Percentiles rank a stretch among this genome's conserved stretches.
Evolutionary conservation across 2,113 vertebrate species (phyloP).

Genomic region (Mesembrinibis cayennensis): DNA sequence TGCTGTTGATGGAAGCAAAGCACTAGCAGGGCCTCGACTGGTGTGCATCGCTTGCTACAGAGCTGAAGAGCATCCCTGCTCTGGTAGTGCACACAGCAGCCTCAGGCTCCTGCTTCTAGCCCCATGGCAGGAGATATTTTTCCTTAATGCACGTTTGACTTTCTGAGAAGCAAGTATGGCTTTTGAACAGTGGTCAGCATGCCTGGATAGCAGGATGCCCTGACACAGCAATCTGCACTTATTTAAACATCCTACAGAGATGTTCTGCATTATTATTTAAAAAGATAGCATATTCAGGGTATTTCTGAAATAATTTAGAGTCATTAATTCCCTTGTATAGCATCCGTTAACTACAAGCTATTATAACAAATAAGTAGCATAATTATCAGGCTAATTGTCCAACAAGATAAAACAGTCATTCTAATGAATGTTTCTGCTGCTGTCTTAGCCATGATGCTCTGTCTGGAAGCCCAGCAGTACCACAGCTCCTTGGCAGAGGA

Average conservation of each 20-base stretch:
- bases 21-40: rapidly evolving
- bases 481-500: background rate
- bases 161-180: background rate
- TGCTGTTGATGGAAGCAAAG: background rate
- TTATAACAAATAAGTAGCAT: slow-evolving; percentile 45
- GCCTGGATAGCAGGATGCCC: background rate
- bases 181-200: background rate
- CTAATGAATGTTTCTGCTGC: background rate
- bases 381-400: slow-evolving; percentile 16
- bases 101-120: background rate
- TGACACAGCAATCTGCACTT: background rate
- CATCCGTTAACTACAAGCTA: slow-evolving; percentile 36
- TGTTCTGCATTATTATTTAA: background rate
- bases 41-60: background rate
- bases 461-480: background rate
- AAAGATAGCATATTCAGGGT: background rate
- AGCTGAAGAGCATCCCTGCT: background rate
- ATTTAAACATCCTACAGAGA: background rate
- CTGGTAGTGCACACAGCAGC: background rate
- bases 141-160: background rate
- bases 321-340: slow-evolving; percentile 17
- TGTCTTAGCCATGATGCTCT: background rate
- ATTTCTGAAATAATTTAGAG: slow-evolving; percentile 32
- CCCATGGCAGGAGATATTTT: background rate
- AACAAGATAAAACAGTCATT: slow-evolving; percentile 9